These are phyloP conservation scores for Iselma pallidipennis DNA, from an alignment of 2,888 invertebrate species.

Conservation along the genomic window DNA sequence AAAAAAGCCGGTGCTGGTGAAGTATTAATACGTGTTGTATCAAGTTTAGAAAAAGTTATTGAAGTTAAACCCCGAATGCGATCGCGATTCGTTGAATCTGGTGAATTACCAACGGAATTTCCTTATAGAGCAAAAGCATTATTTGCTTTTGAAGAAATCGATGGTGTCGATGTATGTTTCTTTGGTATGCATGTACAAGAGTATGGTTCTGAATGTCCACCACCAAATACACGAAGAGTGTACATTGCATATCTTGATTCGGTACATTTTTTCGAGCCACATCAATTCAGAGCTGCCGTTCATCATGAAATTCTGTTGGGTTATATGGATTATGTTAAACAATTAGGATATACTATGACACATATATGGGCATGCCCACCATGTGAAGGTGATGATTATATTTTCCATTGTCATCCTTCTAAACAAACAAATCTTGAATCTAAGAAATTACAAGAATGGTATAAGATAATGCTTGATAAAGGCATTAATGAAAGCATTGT, in stretches of 20 bases:
- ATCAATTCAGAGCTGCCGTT: conserved; percentile 95
- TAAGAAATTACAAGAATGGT: conserved; percentile 99
- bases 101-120: conserved; percentile 88
- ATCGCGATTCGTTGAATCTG: conserved; percentile 81
- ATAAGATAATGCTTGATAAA: conserved; percentile 99
- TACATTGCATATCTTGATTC: conserved; percentile 99
- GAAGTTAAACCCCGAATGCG: conserved; percentile 99
- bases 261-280: conserved; percentile 98
- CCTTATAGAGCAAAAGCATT: conserved; percentile 98
- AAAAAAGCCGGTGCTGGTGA: conserved; percentile 97
- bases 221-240: conserved; percentile 94
- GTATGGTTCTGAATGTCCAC: conserved; percentile 95
- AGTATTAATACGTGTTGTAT: conserved; percentile 96
- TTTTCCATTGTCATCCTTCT: conserved; percentile 99
- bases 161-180: conserved; percentile 98
- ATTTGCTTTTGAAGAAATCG: conserved; percentile 99
- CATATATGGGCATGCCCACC: conserved; percentile 99
- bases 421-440: conserved; percentile 99
- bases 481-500: conserved; percentile 98
- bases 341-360: conserved; percentile 98
- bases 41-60: conserved; percentile 96
- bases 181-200: conserved; percentile 99
- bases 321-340: conserved; percentile 98
- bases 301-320: conserved; percentile 99
- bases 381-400: conserved; percentile 99